Evolutionary conservation across 2,113 vertebrate genomes (phyloP).

Genomic region (Xiphophorus hellerii): DNA sequence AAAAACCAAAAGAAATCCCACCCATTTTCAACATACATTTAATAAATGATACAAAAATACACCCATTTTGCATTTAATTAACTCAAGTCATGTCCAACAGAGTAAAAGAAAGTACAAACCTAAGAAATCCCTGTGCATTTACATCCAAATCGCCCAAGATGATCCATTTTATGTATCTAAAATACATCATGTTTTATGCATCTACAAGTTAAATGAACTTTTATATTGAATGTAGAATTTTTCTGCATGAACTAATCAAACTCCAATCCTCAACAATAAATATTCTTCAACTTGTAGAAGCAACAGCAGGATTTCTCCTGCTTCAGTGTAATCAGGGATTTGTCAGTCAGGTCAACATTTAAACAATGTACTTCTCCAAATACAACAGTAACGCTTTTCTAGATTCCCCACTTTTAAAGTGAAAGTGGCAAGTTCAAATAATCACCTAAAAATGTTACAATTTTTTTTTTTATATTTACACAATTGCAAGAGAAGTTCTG

Average conservation of each 20-base stretch:
- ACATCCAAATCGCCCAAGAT: background rate
- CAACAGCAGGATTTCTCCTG: background rate
- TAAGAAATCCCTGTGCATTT: too few relatives aligned
- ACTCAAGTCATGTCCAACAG: too few relatives aligned
- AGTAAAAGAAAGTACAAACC: too few relatives aligned
- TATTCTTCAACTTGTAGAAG: background rate
- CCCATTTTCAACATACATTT: too few relatives aligned
- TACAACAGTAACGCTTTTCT: background rate
- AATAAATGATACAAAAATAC: too few relatives aligned
- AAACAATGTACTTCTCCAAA: background rate
- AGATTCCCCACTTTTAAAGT: background rate
- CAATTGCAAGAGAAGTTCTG: background rate
- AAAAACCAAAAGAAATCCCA: too few relatives aligned
- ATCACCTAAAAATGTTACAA: background rate
- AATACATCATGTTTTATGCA: background rate
- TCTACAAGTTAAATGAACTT: background rate
- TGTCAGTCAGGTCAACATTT: background rate
- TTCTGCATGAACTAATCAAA: background rate
- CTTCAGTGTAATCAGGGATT: background rate
- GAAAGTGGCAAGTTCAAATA: background rate
- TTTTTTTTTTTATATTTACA: background rate
- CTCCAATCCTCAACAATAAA: background rate
- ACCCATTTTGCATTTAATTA: too few relatives aligned
- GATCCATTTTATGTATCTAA: background rate
- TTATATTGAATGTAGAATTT: background rate